Conservation (phyloP, 2,888 invertebrate species). For the Drosophila vallismaia region DNA sequence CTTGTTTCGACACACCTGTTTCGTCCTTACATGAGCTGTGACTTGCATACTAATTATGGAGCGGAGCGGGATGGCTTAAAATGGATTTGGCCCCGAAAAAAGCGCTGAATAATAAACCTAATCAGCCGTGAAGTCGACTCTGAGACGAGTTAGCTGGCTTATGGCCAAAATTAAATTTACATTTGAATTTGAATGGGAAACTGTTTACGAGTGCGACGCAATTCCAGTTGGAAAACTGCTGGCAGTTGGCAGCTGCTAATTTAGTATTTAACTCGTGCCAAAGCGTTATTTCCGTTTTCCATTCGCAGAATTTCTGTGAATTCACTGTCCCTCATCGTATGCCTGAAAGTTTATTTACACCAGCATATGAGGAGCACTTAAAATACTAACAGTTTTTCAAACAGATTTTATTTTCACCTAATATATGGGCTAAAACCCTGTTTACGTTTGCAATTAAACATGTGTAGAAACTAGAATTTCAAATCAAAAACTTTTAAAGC, state of each 20-base stretch:
- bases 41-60: slow-evolving; percentile 71
- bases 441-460: neutral
- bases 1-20: slow-evolving; percentile 25
- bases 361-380: slow-evolving; percentile 1
- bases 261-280: slow-evolving; percentile 21
- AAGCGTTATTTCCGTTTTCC: slow-evolving; percentile 28
- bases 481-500: slow-evolving; percentile 1
- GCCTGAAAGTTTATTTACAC: slow-evolving; percentile 4
- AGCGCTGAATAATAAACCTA: slow-evolving; percentile 73
- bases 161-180: slow-evolving; percentile 39
- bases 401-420: neutral
- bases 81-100: slow-evolving; percentile 57
- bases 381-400: neutral
- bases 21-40: slow-evolving; percentile 44
- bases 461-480: neutral
- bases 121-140: slow-evolving; percentile 56
- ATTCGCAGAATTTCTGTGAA: neutral
- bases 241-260: slow-evolving; percentile 37
- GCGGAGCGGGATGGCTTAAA: slow-evolving; percentile 53
- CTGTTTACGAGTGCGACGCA: slow-evolving; percentile 35
- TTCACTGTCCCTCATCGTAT: slow-evolving; percentile 28
- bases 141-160: slow-evolving; percentile 45
- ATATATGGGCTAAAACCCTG: neutral
- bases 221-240: slow-evolving; percentile 35
- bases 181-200: slow-evolving; percentile 44